These are phyloP conservation scores for Jordanella pulchra DNA, from an alignment of 2,797 vertebrate species.

Conservation along the genomic window DNA sequence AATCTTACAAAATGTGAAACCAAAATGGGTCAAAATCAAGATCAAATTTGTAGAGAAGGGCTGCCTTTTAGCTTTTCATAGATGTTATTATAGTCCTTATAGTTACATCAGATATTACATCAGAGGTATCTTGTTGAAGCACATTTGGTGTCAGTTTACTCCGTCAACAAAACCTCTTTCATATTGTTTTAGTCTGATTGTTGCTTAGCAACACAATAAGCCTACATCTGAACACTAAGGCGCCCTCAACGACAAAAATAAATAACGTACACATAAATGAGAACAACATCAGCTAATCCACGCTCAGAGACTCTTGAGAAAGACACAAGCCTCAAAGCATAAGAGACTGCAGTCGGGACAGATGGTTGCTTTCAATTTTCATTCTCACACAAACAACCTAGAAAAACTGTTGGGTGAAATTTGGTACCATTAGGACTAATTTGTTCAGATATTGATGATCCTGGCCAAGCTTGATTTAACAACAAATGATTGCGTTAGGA, in stretches of 20 bases:
- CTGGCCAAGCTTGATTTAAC: not conserved
- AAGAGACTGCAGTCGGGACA: not conserved
- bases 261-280: conserved; percentile 13
- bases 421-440: not conserved
- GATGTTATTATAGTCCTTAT: not conserved
- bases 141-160: conserved; percentile 1
- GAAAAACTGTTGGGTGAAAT: not conserved
- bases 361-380: not conserved
- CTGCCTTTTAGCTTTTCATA: too few relatives aligned
- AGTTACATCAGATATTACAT: not conserved
- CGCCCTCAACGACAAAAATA: conserved; percentile 7
- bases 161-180: conserved; percentile 2
- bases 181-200: not conserved
- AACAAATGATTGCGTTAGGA: not conserved
- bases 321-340: not conserved
- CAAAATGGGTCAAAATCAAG: too few relatives aligned
- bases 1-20: too few relatives aligned
- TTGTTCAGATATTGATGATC: not conserved
- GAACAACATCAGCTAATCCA: conserved; percentile 28
- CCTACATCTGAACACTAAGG: conserved; percentile 9
- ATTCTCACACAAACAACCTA: not conserved
- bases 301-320: conserved; percentile 6
- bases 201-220: conserved; percentile 6
- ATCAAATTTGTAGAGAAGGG: too few relatives aligned
- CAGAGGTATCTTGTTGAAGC: not conserved